Evolutionary conservation across 2,888 invertebrate species (phyloP).

Genomic region (Anodontia alba): DNA sequence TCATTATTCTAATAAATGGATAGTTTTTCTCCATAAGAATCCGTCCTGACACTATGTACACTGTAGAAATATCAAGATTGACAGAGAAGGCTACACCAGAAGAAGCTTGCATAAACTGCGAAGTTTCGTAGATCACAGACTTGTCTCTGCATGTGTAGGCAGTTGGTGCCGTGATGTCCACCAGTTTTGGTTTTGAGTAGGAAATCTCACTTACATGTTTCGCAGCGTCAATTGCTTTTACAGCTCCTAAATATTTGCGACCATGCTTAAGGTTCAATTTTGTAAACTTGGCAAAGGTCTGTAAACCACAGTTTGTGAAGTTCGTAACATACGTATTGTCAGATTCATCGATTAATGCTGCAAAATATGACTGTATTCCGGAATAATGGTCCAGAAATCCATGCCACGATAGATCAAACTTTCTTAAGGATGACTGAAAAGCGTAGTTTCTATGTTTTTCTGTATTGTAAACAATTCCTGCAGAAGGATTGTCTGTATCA

Average conservation of each 20-base stretch:
- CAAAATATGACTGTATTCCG: conserved; percentile 21
- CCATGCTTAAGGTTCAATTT: conserved; percentile 24
- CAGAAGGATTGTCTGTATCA: conserved; percentile 50
- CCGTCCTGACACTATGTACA: neutral
- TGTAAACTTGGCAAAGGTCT: conserved; percentile 20
- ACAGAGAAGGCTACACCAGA: neutral
- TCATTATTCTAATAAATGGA: neutral
- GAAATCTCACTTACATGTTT: conserved; percentile 17
- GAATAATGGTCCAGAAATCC: conserved; percentile 57
- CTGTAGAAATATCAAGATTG: neutral
- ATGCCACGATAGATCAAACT: conserved; percentile 59
- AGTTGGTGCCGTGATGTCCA: conserved; percentile 27
- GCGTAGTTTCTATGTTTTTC: conserved; percentile 35
- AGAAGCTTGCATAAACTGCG: too few relatives aligned
- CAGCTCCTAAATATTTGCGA: conserved; percentile 24
- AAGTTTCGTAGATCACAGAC: neutral
- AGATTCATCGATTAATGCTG: conserved; percentile 10
- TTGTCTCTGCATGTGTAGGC: conserved; percentile 4
- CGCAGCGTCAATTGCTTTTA: conserved; percentile 39
- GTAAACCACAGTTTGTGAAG: conserved; percentile 22
- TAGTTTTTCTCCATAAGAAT: neutral
- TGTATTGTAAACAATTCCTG: conserved; percentile 66
- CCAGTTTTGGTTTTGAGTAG: neutral
- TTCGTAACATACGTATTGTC: neutral
- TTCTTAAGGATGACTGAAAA: conserved; percentile 39